Evolutionary conservation across 2,797 vertebrate species (phyloP), one percentile per base, ranked within the genome.

Genomic region (Neopelma chrysocephalum): DNA sequence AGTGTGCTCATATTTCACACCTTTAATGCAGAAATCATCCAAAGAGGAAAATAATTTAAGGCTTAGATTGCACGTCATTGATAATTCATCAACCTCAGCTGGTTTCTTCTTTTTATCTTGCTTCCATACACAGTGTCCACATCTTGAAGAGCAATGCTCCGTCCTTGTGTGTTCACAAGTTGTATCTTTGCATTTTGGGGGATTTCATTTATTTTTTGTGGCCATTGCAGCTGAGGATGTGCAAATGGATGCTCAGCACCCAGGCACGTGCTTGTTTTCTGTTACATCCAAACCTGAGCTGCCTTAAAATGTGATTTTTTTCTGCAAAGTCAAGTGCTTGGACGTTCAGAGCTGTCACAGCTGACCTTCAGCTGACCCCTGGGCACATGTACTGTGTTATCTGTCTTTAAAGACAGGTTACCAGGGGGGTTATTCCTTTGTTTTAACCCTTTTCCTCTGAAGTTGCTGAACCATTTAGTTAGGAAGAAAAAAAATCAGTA

Each of bases 321-420:
- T 56, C 38, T 81, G 65, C 94, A 92, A 95, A 93, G 95, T 94
- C 94, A 97, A 96, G 95, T 89, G 66, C 94, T 92, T 76, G 86
- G 88, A 48, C 42, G 54, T 15, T 95, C 47, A 54, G 70, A 61
- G 43, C 57, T 45, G 90, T 84, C 94, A 5, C 88, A 11, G 73
- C 72, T 97, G 90, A 95, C 94, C 96, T 80, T 36, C 62, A 76
- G 90, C 77, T 94, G 96, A 96, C 93, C 96, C 89, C 88, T n/a
- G 65, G 93, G 90, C 95, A 87, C 94, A 90, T 89, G 77, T 6
- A 79, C 66, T 79, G 86, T 89, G 83, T 93, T 90, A 94, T 93
- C 92, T 92, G 83, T 86, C 94, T 94, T 79, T 50, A 90, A 14
- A 82, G 90, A 92, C 95, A 95, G 73, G 57, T 69, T 53, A 54